Conservation (phyloP, 2,797 vertebrate species). For the Ispidina lecontei region DNA sequence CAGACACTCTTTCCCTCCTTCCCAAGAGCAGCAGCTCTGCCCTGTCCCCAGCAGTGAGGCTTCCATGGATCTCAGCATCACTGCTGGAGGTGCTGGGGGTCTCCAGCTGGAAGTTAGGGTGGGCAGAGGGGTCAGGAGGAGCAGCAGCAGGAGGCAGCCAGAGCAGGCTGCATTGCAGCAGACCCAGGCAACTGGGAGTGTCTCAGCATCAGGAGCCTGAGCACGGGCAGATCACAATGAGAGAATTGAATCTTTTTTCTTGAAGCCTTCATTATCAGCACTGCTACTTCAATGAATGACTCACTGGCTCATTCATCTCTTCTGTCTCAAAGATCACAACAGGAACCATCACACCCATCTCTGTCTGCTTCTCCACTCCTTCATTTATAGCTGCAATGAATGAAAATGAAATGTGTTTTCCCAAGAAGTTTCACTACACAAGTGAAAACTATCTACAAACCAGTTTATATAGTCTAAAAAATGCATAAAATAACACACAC, state of each 20-base stretch:
- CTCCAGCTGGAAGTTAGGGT: not conserved
- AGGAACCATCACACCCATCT: constrained; percentile 49
- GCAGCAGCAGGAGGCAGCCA: not conserved
- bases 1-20: not conserved
- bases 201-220: not conserved
- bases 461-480: not conserved
- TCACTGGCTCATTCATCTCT: constrained; percentile 35
- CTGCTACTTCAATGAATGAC: constrained; percentile 51
- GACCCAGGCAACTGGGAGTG: not conserved
- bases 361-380: constrained; percentile 16
- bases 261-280: constrained; percentile 43
- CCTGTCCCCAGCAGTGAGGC: not conserved
- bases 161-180: not conserved
- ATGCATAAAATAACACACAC: not conserved
- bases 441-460: not conserved
- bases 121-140: not conserved
- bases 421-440: not conserved
- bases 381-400: constrained; percentile 52
- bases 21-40: not conserved
- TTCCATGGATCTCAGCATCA: not conserved
- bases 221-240: not conserved
- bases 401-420: constrained; percentile 16
- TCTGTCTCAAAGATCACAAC: constrained; percentile 48
- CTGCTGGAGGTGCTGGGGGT: not conserved
- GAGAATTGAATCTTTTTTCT: constrained; percentile 46